Conservation (phyloP, 1,140 invertebrate species). For the Rhizoglyphus robini region DNA sequence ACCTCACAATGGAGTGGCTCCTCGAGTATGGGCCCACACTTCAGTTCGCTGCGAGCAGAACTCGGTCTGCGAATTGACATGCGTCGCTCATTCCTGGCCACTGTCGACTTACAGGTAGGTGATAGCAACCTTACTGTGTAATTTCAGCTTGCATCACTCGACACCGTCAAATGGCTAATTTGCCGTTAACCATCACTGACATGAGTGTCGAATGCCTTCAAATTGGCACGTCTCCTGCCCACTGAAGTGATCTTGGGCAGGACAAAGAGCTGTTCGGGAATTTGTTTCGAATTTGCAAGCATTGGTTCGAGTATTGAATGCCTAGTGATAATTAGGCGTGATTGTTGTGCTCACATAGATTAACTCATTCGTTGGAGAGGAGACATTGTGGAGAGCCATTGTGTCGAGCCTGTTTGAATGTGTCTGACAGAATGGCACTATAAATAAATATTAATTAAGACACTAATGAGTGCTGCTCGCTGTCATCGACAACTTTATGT, state of each 20-base stretch:
- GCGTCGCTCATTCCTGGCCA: slow-evolving; percentile 67
- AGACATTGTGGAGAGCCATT: background rate
- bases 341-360: background rate
- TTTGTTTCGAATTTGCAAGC: no score
- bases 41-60: slow-evolving; percentile 41
- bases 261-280: no score
- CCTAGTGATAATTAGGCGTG: no score
- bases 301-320: no score
- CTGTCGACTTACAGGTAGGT: slow-evolving; percentile 44
- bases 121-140: no score
- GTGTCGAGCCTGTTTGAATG: background rate
- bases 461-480: background rate
- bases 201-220: no score
- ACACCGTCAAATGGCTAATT: no score
- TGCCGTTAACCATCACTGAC: no score
- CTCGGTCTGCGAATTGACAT: slow-evolving; percentile 65
- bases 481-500: background rate
- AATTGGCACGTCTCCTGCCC: no score
- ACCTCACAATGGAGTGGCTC: slow-evolving; percentile 17
- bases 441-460: background rate
- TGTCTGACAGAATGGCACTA: background rate
- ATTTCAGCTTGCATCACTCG: no score
- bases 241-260: no score
- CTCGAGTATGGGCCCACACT: slow-evolving; percentile 11
- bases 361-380: background rate